A percentile compares a stretch with the other conserved stretches of the same genome.
Evolutionary conservation across 2,888 invertebrate species (phyloP).

Genomic region (Agrenia bidenticulata): DNA sequence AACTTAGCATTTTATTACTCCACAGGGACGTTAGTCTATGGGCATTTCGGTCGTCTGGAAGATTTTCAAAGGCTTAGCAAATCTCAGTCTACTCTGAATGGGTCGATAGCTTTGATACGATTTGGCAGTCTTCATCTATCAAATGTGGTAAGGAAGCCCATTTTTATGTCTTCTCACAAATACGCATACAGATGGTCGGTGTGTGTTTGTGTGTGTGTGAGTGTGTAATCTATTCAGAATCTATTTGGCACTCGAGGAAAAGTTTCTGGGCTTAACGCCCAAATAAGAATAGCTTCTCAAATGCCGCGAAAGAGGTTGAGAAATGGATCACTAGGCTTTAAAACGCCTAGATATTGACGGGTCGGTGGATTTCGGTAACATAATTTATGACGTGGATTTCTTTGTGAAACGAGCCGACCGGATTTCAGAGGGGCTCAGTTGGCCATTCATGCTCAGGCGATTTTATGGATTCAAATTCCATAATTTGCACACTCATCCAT

Average conservation of each 20-base stretch:
- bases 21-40: constrained; percentile 52
- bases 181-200: neutral
- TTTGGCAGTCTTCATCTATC: constrained; percentile 52
- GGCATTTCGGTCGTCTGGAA: constrained; percentile 50
- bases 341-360: too few species aligned
- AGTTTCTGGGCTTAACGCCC: too few species aligned
- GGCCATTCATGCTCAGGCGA: too few species aligned
- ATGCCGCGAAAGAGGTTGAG: neutral
- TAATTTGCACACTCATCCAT: too few species aligned
- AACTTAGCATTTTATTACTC: constrained; percentile 43
- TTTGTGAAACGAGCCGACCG: neutral
- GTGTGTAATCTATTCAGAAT: neutral
- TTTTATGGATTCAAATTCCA: too few species aligned
- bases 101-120: constrained; percentile 50
- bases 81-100: constrained; percentile 43
- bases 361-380: neutral
- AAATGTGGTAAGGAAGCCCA: constrained; percentile 47
- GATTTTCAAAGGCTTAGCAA: constrained; percentile 48
- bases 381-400: constrained; percentile 8
- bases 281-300: neutral
- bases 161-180: constrained; percentile 6
- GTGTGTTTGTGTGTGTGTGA: neutral
- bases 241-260: neutral
- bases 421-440: too few species aligned
- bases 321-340: neutral